phyloP scores from a whole-genome alignment of 2,888 invertebrate species.

The Ecdyonurus torrentis region DNA sequence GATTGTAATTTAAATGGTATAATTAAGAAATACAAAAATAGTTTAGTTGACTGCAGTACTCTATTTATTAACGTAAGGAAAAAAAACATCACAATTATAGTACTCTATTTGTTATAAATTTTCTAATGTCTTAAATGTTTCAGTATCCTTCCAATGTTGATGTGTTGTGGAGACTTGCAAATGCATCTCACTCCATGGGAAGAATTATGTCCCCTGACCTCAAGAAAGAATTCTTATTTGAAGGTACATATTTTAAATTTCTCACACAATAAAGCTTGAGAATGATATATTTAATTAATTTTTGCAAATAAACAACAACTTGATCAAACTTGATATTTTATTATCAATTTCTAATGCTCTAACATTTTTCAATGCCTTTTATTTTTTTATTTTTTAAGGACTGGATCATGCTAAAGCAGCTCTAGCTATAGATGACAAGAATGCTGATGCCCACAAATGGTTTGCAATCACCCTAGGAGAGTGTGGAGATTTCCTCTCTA shows the following conservation, averaged over 20 bases:
- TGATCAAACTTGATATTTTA: no score
- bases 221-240: conserved; percentile 16
- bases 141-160: conserved; percentile 8
- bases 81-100: background rate
- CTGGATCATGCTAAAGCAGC: conserved; percentile 36
- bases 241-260: conserved; percentile 15
- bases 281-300: background rate
- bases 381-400: conserved; percentile 29
- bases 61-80: no score
- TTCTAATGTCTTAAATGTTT: background rate
- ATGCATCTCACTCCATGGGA: conserved; percentile 17
- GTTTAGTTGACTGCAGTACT: no score
- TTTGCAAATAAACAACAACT: no score
- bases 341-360: no score
- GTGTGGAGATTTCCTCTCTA: conserved; percentile 36
- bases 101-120: background rate
- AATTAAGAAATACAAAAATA: no score
- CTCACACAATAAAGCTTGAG: background rate
- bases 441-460: conserved; percentile 53
- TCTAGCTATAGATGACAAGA: conserved; percentile 30
- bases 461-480: conserved; percentile 48
- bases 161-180: conserved; percentile 20
- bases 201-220: conserved; percentile 15
- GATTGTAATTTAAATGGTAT: no score
- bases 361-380: no score